Base-by-base conservation (phyloP, 2,797 vertebrate species). In the Lacerta viridis region DNA sequence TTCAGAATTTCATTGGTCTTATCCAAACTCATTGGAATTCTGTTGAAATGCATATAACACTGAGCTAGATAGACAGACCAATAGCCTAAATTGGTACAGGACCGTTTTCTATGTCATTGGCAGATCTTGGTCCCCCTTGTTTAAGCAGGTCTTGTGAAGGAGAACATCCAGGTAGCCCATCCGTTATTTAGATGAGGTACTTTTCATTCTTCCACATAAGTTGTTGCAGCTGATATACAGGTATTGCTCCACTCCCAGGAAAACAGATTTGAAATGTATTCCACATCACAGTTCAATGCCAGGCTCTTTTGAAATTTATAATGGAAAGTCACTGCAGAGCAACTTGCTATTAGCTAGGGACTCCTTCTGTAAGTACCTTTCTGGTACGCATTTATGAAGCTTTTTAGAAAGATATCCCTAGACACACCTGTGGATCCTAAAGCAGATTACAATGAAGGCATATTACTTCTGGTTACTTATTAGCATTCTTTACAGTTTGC, bases 401-500 rank as follows among this genome's bases (percentile, higher is more conserved):
- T 27, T 84, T 93, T 91, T 79, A 91, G 86, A 59, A 82, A 87
- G 80, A 46, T 69, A 87, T 80, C 59, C 80, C 85, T 89, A 85
- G 43, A 81, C 39, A 78, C 74, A 59, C n/a, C 23, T 68, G 9
- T 77, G 61, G 39, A 41, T 94, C 88, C 85, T 29, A 2, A 18
- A 10, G 15, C 46, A 27, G 27, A 15, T n/a, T 87, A 84, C 72
- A 80, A 71, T n/a, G 15, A 75, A 84, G 71, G 18, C 43, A 74
- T 92, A 25, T 90, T 93, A 94, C 88, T 92, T 92, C 81, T 86
- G 39, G 43, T 87, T 86, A 41, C 27, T 29, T 1, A 85, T 87
- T 89, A 93, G 36, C 79, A 76, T 89, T 92, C 90, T 90, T 88
- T 88, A 89, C 29, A 79, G 20, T 83, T 90, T 61, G 29, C 15